These are phyloP conservation scores for Paratrypauchen microcephalus DNA, from an alignment of 2,797 vertebrate species.

Conservation along the genomic window DNA sequence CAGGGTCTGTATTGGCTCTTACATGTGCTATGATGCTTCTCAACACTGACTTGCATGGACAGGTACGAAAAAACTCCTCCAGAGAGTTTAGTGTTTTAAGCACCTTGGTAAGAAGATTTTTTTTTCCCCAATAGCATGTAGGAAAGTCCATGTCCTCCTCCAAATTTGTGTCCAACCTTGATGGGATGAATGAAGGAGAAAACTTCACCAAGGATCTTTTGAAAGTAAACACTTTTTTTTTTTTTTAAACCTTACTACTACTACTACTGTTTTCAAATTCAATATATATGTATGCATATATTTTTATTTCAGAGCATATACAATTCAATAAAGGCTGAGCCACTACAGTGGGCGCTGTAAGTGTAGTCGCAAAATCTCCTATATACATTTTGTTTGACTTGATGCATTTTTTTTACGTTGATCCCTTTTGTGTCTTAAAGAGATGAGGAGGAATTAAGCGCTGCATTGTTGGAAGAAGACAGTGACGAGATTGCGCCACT, in stretches of 20 bases:
- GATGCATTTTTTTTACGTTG: not conserved
- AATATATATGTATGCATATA: not conserved
- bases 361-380: constrained; percentile 47
- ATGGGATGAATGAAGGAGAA: constrained; percentile 81
- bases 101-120: not conserved
- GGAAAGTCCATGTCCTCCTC: constrained; percentile 87
- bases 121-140: constrained; percentile 76
- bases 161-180: constrained; percentile 86
- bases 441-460: constrained; percentile 75
- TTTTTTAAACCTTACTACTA: too few species aligned
- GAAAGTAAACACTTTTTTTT: constrained; percentile 74
- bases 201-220: constrained; percentile 87
- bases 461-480: constrained; percentile 59
- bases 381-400: not conserved
- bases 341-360: constrained; percentile 89
- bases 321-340: constrained; percentile 85
- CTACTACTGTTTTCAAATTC: too few species aligned
- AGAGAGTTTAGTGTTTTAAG: not conserved
- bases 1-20: constrained; percentile 84
- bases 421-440: constrained; percentile 55
- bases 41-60: constrained; percentile 90
- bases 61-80: constrained; percentile 58
- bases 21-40: constrained; percentile 94
- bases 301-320: constrained; percentile 79
- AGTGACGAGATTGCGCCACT: constrained; percentile 27